phyloP scores from a whole-genome alignment of 2,888 invertebrate species.

The Cheilosia vernalis region DNA sequence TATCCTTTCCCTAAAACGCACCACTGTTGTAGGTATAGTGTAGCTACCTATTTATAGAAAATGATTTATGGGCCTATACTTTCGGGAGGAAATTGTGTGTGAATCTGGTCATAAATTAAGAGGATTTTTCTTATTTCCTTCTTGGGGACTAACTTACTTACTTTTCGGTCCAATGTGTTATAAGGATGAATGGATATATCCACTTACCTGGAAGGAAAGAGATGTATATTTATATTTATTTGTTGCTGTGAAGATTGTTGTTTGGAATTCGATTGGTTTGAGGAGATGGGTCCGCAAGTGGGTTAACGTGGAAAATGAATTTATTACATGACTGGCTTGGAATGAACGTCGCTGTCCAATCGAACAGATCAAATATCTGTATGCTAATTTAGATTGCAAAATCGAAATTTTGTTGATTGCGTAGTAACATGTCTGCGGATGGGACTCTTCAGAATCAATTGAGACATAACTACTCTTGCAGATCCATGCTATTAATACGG shows the following conservation, averaged over 20 bases:
- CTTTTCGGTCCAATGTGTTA: constrained; percentile 34
- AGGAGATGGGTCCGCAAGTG: constrained; percentile 4
- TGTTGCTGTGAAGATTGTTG: constrained; percentile 31
- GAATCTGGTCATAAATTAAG: constrained; percentile 51
- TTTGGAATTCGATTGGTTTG: constrained; percentile 17
- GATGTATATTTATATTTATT: constrained; percentile 27
- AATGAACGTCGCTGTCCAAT: neutral
- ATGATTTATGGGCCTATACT: constrained; percentile 58
- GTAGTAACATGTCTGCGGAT: neutral
- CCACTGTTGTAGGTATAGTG: neutral
- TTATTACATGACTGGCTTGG: constrained; percentile 8
- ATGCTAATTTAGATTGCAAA: neutral
- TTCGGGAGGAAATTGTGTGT: constrained; percentile 54
- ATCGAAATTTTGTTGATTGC: neutral
- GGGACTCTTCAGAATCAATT: neutral
- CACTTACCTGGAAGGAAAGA: constrained; percentile 56
- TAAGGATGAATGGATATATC: constrained; percentile 37
- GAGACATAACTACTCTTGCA: neutral
- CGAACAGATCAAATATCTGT: neutral
- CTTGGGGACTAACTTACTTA: constrained; percentile 19
- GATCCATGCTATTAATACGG: neutral
- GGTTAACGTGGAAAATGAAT: constrained; percentile 50
- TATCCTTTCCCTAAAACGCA: neutral
- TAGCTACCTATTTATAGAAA: constrained; percentile 56
- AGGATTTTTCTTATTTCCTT: constrained; percentile 29